These are phyloP conservation scores for Chloromyia formosa DNA, from an alignment of 2,888 invertebrate genomes.

Conservation along the genomic window DNA sequence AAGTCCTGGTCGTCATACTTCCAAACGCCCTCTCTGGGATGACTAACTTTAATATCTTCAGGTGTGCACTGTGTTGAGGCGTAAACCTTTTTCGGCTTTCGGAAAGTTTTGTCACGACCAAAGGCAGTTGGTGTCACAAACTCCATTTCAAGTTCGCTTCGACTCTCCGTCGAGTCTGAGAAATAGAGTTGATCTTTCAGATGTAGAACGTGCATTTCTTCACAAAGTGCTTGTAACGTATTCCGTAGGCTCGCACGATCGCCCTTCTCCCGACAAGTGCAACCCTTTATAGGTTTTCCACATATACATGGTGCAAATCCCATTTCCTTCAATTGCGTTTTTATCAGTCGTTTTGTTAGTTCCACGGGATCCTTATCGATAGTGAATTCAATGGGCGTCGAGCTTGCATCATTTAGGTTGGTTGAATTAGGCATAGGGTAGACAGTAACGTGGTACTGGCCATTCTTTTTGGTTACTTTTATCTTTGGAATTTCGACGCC, in stretches of 20 bases:
- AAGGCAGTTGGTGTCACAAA: slow-evolving; percentile 77
- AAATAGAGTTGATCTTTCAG: slow-evolving; percentile 54
- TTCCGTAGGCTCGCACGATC: slow-evolving; percentile 65
- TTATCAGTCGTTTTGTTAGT: slow-evolving; percentile 67
- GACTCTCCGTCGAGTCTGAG: slow-evolving; percentile 62
- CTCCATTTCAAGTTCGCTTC: slow-evolving; percentile 75
- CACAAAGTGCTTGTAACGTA: slow-evolving; percentile 66
- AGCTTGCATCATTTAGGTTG: slow-evolving; percentile 68
- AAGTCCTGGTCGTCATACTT: not conserved
- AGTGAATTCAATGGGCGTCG: slow-evolving; percentile 74
- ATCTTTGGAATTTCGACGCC: slow-evolving; percentile 67
- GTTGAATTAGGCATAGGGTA: slow-evolving; percentile 73
- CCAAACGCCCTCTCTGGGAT: not conserved
- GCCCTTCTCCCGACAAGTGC: slow-evolving; percentile 58
- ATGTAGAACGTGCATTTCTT: slow-evolving; percentile 52
- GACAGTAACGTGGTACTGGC: slow-evolving; percentile 72
- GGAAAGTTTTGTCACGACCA: slow-evolving; percentile 68
- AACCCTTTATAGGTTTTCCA: slow-evolving; percentile 64
- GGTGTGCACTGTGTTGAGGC: slow-evolving; percentile 70
- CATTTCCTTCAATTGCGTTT: slow-evolving; percentile 67
- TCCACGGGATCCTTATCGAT: slow-evolving; percentile 69
- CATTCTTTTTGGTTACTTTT: slow-evolving; percentile 73
- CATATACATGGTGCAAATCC: slow-evolving; percentile 68
- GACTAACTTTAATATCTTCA: slow-evolving; percentile 64
- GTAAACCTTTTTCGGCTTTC: slow-evolving; percentile 65